Conservation (phyloP, 1,140 invertebrate genomes). For the Lasaia peninsularis region DNA sequence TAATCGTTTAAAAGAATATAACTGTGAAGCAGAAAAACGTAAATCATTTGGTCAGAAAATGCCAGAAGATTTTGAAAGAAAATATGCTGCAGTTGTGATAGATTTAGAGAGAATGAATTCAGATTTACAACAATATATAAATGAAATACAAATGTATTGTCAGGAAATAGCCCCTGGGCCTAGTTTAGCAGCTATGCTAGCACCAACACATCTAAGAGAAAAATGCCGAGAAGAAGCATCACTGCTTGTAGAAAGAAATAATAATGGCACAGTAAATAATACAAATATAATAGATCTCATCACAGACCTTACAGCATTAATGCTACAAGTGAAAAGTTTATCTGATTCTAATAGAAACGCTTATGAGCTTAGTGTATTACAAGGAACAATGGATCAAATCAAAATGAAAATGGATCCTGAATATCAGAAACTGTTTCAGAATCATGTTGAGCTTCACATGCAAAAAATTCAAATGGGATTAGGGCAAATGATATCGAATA, state of each 20-base stretch:
- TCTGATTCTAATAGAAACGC: conserved; percentile 93
- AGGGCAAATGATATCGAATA: conserved; percentile 69
- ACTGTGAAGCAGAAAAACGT: conserved; percentile 92
- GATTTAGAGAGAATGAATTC: conserved; percentile 95
- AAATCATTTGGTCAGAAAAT: conserved; percentile 87
- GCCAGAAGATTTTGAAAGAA: conserved; percentile 91
- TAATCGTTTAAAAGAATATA: conserved; percentile 90
- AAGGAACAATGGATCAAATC: conserved; percentile 94
- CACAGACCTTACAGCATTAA: conserved; percentile 91
- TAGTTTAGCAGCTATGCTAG: conserved; percentile 90
- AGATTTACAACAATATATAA: conserved; percentile 91
- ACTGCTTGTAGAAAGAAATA: conserved; percentile 88
- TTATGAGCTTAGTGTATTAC: conserved; percentile 94
- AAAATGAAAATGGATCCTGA: conserved; percentile 86
- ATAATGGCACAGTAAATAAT: conserved; percentile 80
- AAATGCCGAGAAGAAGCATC: conserved; percentile 91
- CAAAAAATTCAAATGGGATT: conserved; percentile 93
- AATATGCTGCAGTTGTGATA: conserved; percentile 92
- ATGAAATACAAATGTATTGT: conserved; percentile 90
- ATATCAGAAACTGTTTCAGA: conserved; percentile 92
- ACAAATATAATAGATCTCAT: conserved; percentile 86
- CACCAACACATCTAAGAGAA: conserved; percentile 91
- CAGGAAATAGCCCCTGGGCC: conserved; percentile 93
- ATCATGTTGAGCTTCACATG: conserved; percentile 93
- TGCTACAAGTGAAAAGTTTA: conserved; percentile 95